Evolutionary conservation across 2,888 invertebrate genomes (phyloP), one percentile per base, ranked within the genome.

Genomic region (Arenicola marina): DNA sequence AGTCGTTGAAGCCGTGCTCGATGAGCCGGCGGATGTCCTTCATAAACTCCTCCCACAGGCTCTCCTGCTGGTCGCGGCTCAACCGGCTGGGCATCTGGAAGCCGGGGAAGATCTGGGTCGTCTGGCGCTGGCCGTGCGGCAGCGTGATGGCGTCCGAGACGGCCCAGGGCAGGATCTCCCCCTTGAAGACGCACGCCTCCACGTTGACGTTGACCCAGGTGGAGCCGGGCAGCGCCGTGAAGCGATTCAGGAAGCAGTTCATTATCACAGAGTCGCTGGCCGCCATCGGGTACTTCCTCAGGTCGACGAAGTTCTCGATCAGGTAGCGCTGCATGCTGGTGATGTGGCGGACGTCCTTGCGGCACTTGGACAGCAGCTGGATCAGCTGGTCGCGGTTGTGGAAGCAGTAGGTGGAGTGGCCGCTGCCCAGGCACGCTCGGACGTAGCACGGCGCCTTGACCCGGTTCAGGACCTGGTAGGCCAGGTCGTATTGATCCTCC

Each of bases 361-460:
- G 44, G 51, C 59, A 53, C 33, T 38, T 32, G 1, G 11, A 24
- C 7, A 56, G 51, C 2, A 60, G 55, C 28, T 46, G 45, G 11
- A 63, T 31, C 15, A 63, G 59, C 34, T 63, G 59, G 34, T 63
- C 63, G 11, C 63, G 24, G 44, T 63, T 63, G 31, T 56, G 24
- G 33, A 44, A 59, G 7, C 43, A 46, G 51, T 59, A 63, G 2
- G 51, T 44, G 1, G 63, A 55, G 15, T 59, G 59, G 18, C 63
- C 63, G 26, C 55, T 60, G 28, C 63, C 59, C 21, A 63, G 59
- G 29, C 59, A 59, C 11, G 55, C 26, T 31, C 63, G 31, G n/a
- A 63, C 51, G 26, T 56, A 33, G 1, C 59, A 63, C 2, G 59
- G 59, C 15, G 29, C 7, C 24, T 11, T 44, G 21, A 59, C 45